These are phyloP conservation scores for Alligator sinensis DNA, from an alignment of 2,113 vertebrate genomes.

Conservation along the genomic window DNA sequence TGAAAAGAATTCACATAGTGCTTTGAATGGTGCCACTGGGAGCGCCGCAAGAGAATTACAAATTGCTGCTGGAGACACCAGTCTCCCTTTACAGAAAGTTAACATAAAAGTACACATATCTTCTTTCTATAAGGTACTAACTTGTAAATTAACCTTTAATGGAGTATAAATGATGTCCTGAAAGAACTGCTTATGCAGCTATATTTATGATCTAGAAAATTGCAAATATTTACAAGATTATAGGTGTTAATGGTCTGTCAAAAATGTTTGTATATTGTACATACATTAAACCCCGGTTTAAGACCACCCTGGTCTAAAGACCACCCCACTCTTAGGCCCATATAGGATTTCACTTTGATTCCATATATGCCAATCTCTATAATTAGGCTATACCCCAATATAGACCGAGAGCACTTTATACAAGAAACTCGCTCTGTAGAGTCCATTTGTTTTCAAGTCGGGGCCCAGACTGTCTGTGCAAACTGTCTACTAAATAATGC, in stretches of 20 bases:
- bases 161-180: slow-evolving; percentile 86
- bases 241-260: slow-evolving; percentile 90
- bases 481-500: slow-evolving; percentile 52
- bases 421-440: slow-evolving; percentile 57
- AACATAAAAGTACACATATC: slow-evolving; percentile 84
- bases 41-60: slow-evolving; percentile 82
- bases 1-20: slow-evolving; percentile 82
- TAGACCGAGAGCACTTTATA: slow-evolving; percentile 67
- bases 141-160: slow-evolving; percentile 89
- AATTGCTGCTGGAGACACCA: slow-evolving; percentile 83
- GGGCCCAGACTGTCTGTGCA: slow-evolving; percentile 13
- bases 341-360: slow-evolving; percentile 85
- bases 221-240: slow-evolving; percentile 91
- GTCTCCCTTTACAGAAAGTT: slow-evolving; percentile 81
- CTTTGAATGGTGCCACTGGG: slow-evolving; percentile 81
- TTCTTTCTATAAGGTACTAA: slow-evolving; percentile 88
- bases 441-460: slow-evolving; percentile 40
- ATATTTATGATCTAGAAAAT: slow-evolving; percentile 89
- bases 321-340: slow-evolving; percentile 83
- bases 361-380: slow-evolving; percentile 81
- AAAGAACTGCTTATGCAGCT: slow-evolving; percentile 87
- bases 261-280: slow-evolving; percentile 90
- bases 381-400: slow-evolving; percentile 76
- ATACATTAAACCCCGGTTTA: slow-evolving; percentile 84
- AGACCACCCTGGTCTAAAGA: slow-evolving; percentile 86